Evolutionary conservation across 2,888 invertebrate genomes (phyloP), one percentile per base, ranked within the genome.

Genomic region (Drosophila mercatorum): DNA sequence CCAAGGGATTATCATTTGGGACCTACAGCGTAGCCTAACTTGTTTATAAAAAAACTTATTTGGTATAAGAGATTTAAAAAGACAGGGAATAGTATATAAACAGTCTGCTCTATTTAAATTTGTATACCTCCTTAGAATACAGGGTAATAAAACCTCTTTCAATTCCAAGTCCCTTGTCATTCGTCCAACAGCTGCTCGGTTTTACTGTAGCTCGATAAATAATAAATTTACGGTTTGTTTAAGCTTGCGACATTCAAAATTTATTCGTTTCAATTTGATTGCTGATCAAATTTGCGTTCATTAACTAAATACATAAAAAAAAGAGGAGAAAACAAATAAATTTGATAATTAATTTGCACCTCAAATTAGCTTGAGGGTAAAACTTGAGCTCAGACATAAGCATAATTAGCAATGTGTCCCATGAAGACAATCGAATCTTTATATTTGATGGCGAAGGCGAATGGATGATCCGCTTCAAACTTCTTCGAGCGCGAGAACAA

Each of bases 381-480:
- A 36, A 38, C 14, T 38, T 31, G 31, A 34, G 17, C 22, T 76
- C 43, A 84, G 44, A 87, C 81, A 60, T 80, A 91, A 44, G 88
- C 91, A 72, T 91, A 91, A 77, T 88, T 91, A 53, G 91, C 85
- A 56, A 91, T 81, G 67, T 92, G 92, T 7, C 91, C 91, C 75
- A 91, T 84, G 41, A 91, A 90, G 41, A 88, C 84, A 69, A 91
- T 88, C n/a, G 92, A 91, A 61, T 91, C 90, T 75, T 81, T 81
- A 72, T 85, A 78, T 69, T 86, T 88, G 31, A 91, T 84, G 61
- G 91, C 91, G 63, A 91, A 91, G 17, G 81, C 85, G 62, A 91
- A 91, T 26, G 91, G 91, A 84, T 91, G 91, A 81, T 90, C 80
- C 0, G 89, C 91, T 56, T 91, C 91, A 44, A 91, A 83, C 63